Base-by-base conservation (phyloP, 1,140 invertebrate species). In the Ips typographus region DNA sequence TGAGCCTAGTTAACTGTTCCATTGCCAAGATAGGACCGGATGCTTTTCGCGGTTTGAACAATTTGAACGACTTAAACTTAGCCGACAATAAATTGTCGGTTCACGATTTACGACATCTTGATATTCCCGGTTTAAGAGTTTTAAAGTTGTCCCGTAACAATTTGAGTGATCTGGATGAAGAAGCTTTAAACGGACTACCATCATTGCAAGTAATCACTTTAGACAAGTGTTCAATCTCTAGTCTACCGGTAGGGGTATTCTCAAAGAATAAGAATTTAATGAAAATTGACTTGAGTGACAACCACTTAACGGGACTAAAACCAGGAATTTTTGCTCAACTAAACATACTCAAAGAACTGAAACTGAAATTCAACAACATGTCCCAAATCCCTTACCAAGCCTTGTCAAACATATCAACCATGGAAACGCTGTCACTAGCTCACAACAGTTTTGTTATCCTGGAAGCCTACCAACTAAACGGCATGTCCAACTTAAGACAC, bases 61-160 rank as follows among this genome's bases (percentile, higher is more conserved):
- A 88, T 68, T 77, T 93, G 0, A 85, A 87, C 56, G 88, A 91
- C 63, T 77, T 94, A 0, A 90, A 92, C 77, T 74, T 93, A 37
- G 86, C 88, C 55, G 81, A 87, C 42, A 96, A 96, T 81, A 84
- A 86, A 40, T 80, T 96, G 40, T 88, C 84, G 56, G 84, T 88
- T 0, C 79, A 81, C 6, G 89, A 91, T 55, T 81, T 93, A 36
- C 78, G 85, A 22, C 85, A 86, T 68, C 81, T 94, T 7, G 87
- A 90, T 72, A 87, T 94, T 53, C 87, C 88, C 2, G 89, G 88
- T 40, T 82, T 94, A 68, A 85, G 89, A 65, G 86, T 87, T 0
- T 81, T 96, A 36, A 85, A 87, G 70, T 79, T 92, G 4, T 90
- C 91, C 2, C 82, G 86, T 58, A 95, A 94, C 78, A 92, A 94